Percentiles rank a stretch among this genome's conserved stretches.
phyloP scores from a whole-genome alignment of 1,140 invertebrate genomes.

The Leptopilina boulardi region DNA sequence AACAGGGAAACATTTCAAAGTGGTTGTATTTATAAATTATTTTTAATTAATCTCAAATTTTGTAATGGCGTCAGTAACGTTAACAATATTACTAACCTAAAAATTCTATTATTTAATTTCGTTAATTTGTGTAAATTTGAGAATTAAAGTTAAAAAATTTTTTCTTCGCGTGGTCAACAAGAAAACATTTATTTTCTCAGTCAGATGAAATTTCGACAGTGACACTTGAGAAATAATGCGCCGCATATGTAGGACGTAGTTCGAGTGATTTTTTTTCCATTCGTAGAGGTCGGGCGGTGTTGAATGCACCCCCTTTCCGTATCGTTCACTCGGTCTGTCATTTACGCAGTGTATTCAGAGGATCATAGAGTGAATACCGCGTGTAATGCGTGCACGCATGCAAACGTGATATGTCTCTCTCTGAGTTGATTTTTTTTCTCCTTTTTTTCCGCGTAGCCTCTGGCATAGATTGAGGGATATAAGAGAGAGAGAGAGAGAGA shows the following conservation, averaged over 20 bases:
- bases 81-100: too few relatives aligned
- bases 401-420: slow-evolving; percentile 37
- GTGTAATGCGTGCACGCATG: slow-evolving; percentile 42
- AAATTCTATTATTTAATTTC: too few relatives aligned
- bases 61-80: too few relatives aligned
- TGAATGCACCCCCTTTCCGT: slow-evolving; percentile 31
- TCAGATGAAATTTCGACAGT: neutral
- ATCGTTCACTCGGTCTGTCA: slow-evolving; percentile 37
- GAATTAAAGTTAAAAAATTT: too few relatives aligned
- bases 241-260: neutral
- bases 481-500: slow-evolving; percentile 30
- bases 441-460: slow-evolving; percentile 29
- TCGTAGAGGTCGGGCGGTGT: slow-evolving; percentile 28
- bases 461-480: slow-evolving; percentile 41
- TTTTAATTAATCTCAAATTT: too few relatives aligned
- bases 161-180: too few relatives aligned
- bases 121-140: too few relatives aligned
- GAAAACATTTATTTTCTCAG: too few relatives aligned
- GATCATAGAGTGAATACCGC: slow-evolving; percentile 54
- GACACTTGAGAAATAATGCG: neutral
- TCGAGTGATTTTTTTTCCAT: slow-evolving; percentile 7
- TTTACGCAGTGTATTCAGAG: slow-evolving; percentile 51
- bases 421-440: neutral
- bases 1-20: too few relatives aligned
- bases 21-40: too few relatives aligned